These are phyloP conservation scores for Hyperoplus immaculatus DNA, from an alignment of 2,797 vertebrate genomes.

Conservation along the genomic window DNA sequence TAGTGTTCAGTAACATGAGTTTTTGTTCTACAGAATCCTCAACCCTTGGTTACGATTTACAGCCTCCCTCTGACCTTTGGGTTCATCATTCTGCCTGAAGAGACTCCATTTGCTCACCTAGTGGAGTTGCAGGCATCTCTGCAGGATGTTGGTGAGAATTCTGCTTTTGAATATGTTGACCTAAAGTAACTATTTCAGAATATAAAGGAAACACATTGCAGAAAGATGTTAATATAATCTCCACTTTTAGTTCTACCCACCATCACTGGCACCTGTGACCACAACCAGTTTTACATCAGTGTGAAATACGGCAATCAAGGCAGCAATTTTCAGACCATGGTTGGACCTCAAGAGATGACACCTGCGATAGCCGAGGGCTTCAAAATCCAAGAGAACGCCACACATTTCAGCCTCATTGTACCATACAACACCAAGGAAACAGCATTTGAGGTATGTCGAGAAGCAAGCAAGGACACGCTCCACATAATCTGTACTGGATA, in stretches of 20 bases:
- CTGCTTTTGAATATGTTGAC: background rate
- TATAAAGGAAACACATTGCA: background rate
- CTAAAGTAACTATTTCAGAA: background rate
- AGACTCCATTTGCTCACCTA: constrained; percentile 64
- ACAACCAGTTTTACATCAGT: constrained; percentile 68
- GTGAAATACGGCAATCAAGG: constrained; percentile 77
- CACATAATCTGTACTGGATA: background rate
- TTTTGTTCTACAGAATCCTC: constrained; percentile 65
- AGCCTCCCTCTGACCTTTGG: constrained; percentile 75
- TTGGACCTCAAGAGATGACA: constrained; percentile 69
- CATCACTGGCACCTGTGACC: constrained; percentile 78
- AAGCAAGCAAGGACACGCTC: background rate
- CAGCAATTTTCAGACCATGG: constrained; percentile 55
- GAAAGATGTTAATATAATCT: background rate
- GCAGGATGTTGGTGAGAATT: constrained; percentile 77
- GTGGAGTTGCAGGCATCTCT: constrained; percentile 58
- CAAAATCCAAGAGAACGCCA: constrained; percentile 61
- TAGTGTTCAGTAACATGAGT: background rate
- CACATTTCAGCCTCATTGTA: constrained; percentile 74
- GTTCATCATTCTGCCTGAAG: constrained; percentile 80
- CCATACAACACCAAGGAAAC: constrained; percentile 64
- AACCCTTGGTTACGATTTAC: constrained; percentile 67
- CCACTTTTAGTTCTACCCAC: constrained; percentile 73
- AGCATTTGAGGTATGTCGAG: constrained; percentile 72
- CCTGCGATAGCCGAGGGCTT: constrained; percentile 55